Evolutionary conservation across 2,113 vertebrate species (phyloP), one percentile per base, ranked within the genome.

Genomic region (Oplegnathus fasciatus): DNA sequence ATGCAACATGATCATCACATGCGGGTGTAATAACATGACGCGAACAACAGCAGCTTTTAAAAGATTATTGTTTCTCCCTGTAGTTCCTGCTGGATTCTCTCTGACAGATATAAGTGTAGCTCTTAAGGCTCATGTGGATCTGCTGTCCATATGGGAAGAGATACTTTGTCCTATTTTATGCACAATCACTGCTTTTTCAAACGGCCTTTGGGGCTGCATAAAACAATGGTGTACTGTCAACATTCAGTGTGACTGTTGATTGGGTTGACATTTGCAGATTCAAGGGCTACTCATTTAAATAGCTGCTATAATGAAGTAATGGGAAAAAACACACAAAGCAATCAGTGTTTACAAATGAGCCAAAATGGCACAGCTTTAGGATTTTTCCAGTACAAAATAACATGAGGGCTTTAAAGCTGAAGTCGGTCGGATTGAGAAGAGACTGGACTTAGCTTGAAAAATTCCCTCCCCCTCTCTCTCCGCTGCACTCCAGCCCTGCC

Each of bases 251-350:
- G 67, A 34, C 61, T 50, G 54, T 9, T 89, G 88, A 91, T 88
- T 88, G 66, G 65, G 48, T 72, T 78, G 78, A 86, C 88, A 88
- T 91, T 89, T 86, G 42, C 48, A 26, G 77, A 69, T 85, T 84
- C 57, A 75, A 85, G 37, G 67, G 17, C 58, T 28, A 8, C 79
- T 85, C 32, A 37, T 88, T 82, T 84, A 66, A 88, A 87, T 34
- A 71, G 10, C 54, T 44, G 37, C 46, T 9, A 44, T 75, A 62
- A 75, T 77, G 17, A 61, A 61, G 76, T 52, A 2, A 32, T 34
- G 37, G 48, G 37, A 32, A 78, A 34, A 69, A 48, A 6, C 2
- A 57, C 3, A 32, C 75, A 34, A 64, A 48, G 9, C 2, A 57
- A 50, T 58, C 26, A 2, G 26, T 70, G 34, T 50, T 61, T 32